Percentiles rank a stretch among this genome's conserved stretches.
These are phyloP conservation scores for Diogma glabrata DNA, from an alignment of 2,888 invertebrate genomes.

Conservation along the genomic window DNA sequence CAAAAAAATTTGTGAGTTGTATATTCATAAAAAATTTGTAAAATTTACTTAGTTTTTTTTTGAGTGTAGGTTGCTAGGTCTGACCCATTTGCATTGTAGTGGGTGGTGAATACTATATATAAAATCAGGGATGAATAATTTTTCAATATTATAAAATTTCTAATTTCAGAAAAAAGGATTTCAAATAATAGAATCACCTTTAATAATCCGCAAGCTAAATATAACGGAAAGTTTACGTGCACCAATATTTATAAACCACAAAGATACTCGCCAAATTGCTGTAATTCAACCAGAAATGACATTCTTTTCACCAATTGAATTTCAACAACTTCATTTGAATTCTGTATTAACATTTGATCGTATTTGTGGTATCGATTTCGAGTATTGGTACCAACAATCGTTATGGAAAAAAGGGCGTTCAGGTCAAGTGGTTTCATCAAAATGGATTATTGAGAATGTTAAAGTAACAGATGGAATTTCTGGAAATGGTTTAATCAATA, in stretches of 20 bases:
- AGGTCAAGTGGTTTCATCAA: slow-evolving; percentile 36
- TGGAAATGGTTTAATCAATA: slow-evolving; percentile 29
- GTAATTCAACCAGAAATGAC: slow-evolving; percentile 27
- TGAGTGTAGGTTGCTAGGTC: no score
- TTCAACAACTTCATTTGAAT: slow-evolving; percentile 23
- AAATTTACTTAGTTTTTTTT: no score
- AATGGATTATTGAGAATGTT: slow-evolving; percentile 38
- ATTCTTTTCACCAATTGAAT: slow-evolving; percentile 28
- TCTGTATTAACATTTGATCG: slow-evolving; percentile 24
- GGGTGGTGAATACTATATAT: no score
- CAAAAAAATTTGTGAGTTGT: no score
- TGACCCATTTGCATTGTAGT: no score
- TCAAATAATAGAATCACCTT: no score
- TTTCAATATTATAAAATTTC: no score
- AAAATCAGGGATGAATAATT: no score
- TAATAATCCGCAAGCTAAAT: no score
- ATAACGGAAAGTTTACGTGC: no score
- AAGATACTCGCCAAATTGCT: slow-evolving; percentile 32
- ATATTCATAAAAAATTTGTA: no score
- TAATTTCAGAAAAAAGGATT: no score
- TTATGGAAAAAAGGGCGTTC: slow-evolving; percentile 28
- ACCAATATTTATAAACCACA: slow-evolving; percentile 30
- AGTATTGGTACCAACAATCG: slow-evolving; percentile 34
- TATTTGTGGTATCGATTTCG: slow-evolving; percentile 35
- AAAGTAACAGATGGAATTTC: slow-evolving; percentile 30